A percentile compares a stretch with the other conserved stretches of the same genome.
Evolutionary conservation across 2,888 invertebrate species (phyloP).

Genomic region (Cinara cedri): DNA sequence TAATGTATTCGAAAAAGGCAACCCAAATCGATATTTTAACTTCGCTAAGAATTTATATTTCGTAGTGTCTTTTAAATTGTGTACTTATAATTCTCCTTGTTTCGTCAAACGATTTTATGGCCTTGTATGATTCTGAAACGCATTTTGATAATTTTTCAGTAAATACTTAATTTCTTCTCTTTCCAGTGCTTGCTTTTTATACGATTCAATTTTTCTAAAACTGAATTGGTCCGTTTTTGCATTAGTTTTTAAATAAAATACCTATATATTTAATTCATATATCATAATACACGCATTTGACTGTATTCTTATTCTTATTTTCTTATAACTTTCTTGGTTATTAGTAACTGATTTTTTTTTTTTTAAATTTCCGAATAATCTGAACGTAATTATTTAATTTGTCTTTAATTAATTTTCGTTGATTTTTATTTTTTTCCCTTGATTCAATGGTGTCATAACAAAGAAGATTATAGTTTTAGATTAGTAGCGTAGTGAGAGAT

Average conservation of each 20-base stretch:
- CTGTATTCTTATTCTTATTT: too few species aligned
- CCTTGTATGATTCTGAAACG: not conserved
- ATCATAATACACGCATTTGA: too few species aligned
- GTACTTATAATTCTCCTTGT: not conserved
- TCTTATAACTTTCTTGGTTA: too few species aligned
- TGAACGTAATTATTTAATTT: too few species aligned
- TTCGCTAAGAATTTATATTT: not conserved
- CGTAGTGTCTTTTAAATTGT: slow-evolving; percentile 2
- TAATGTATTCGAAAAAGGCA: not conserved
- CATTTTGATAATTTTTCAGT: slow-evolving; percentile 6
- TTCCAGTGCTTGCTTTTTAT: not conserved
- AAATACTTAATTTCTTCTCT: slow-evolving; percentile 7
- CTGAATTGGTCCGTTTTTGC: slow-evolving; percentile 1
- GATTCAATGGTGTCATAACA: too few species aligned
- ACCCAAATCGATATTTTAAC: too few species aligned
- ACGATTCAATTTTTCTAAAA: slow-evolving; percentile 33
- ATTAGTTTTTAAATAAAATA: not conserved
- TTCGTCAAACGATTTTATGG: not conserved
- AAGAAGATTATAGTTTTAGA: too few species aligned
- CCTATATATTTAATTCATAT: not conserved
- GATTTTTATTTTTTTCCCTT: too few species aligned
- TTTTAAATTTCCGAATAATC: too few species aligned
- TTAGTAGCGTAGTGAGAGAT: too few species aligned
- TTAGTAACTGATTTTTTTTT: too few species aligned
- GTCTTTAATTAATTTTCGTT: too few species aligned